These are phyloP conservation scores for Etia nguti DNA, from an alignment of 2,113 vertebrate genomes.

Conservation along the genomic window DNA sequence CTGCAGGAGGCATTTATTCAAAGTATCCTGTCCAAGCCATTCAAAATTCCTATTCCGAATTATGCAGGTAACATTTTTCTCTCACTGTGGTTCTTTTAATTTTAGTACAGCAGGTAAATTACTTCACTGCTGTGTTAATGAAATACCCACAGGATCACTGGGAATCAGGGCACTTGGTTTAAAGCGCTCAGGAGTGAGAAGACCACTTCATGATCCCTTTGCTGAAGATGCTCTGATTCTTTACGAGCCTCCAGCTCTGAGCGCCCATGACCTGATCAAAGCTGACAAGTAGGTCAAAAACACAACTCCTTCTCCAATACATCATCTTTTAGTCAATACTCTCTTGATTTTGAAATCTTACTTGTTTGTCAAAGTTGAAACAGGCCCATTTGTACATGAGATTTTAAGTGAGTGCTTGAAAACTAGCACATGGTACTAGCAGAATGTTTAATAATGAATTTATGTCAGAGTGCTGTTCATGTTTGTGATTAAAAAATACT, in stretches of 20 bases:
- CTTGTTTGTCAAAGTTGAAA: not conserved
- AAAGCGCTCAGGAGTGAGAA: conserved; percentile 82
- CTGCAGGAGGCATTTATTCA: conserved; percentile 91
- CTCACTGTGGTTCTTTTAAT: not conserved
- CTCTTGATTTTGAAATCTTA: not conserved
- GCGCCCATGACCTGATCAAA: conserved; percentile 88
- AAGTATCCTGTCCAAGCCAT: conserved; percentile 93
- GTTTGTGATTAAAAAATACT: not conserved
- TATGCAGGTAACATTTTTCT: conserved; percentile 82
- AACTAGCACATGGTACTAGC: not conserved
- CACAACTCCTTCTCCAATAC: not conserved
- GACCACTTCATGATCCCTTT: conserved; percentile 89
- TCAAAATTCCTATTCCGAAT: conserved; percentile 93
- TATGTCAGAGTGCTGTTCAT: not conserved
- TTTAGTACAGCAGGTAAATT: not conserved
- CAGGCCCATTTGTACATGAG: not conserved
- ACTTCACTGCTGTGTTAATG: not conserved
- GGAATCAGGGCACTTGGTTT: conserved; percentile 85
- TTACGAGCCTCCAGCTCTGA: conserved; percentile 82
- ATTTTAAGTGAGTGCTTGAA: not conserved
- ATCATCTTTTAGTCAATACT: not conserved
- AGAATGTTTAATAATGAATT: not conserved
- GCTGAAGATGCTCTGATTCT: conserved; percentile 90
- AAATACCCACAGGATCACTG: conserved; percentile 74
- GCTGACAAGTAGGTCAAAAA: conserved; percentile 86